These are phyloP conservation scores for Caenorhabditis inopinata DNA, from an alignment of 1,140 invertebrate genomes.

Conservation along the genomic window DNA sequence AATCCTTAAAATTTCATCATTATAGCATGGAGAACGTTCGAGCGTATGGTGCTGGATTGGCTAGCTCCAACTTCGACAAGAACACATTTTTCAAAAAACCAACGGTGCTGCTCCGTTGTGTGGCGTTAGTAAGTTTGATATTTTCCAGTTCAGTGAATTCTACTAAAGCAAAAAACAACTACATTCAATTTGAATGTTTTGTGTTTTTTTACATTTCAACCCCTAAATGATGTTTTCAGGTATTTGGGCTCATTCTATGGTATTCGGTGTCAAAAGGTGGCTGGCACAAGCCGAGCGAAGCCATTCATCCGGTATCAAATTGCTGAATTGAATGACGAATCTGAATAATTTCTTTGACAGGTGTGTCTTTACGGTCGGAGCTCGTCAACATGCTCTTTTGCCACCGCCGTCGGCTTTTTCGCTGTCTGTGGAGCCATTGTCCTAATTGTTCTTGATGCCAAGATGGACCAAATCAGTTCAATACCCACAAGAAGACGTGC, in stretches of 20 bases:
- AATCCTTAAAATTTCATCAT: background rate
- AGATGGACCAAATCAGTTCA: conserved; percentile 36
- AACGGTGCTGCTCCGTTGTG: conserved; percentile 45
- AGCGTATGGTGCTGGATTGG: conserved; percentile 49
- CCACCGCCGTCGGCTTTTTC: conserved; percentile 36
- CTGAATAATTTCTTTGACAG: background rate
- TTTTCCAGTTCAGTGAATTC: background rate
- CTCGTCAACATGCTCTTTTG: conserved; percentile 38
- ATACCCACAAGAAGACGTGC: conserved; percentile 32
- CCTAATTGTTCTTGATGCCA: conserved; percentile 14
- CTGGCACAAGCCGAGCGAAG: conserved; percentile 32
- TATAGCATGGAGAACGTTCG: conserved; percentile 43
- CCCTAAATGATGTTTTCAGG: too few species aligned
- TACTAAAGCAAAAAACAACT: too few species aligned
- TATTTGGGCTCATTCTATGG: conserved; percentile 36
- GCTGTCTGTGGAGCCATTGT: conserved; percentile 18
- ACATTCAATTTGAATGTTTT: too few species aligned
- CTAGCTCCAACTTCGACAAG: conserved; percentile 43
- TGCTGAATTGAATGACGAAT: background rate
- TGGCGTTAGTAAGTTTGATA: conserved; percentile 39
- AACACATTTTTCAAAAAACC: conserved; percentile 49
- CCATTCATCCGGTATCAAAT: conserved; percentile 30
- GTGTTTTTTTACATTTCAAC: too few species aligned
- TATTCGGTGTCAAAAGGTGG: conserved; percentile 39
- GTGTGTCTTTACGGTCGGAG: conserved; percentile 33